Base-by-base conservation (phyloP, 2,888 invertebrate species). In the Ferrisia virgata region DNA sequence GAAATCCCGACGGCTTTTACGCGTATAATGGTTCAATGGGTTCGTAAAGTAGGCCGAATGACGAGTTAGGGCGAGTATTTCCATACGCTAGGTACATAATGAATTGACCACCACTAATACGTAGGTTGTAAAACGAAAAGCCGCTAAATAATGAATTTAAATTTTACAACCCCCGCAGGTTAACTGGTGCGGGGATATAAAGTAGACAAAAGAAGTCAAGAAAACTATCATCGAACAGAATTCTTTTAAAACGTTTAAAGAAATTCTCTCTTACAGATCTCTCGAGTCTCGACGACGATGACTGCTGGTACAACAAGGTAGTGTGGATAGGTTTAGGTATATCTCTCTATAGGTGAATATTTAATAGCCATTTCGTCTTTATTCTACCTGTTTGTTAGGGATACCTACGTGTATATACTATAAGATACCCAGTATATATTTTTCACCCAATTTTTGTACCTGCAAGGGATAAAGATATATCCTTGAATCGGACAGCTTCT, bases 401-500 rank as follows among this genome's bases (percentile, higher is more conserved):
- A 76, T 18, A n/a, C 72, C 22, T 76, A 4, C 15, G 13, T 53
- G 8, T 5, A 33, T 31, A 25, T 64, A 3, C 25, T n/a, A n/a
- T n/a, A n/a, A 8, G 1, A 25, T 25, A 58, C 11, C n/a, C 18
- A 22, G 13, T 33, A n/a, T 31, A 36, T 76, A 76, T 76, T 76
- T n/a, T 36, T 76, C 72, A 36, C 33, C 72, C 36, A 33, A 36
- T 76, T 76, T 53, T 76, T 64, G 28, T 64, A 76, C 72, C 72
- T 76, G 72, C 72, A 76, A n/a, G 36, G 72, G 72, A 76, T 76
- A 76, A 76, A 76, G 72, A 76, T 76, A n/a, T n/a, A 76, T 76
- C 72, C 18, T 36, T 22, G 53, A 53, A 53, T 53, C 11, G 15
- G 28, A 64, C 64, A 64, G 28, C 64, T 4, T n/a, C 15, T 76